These are phyloP conservation scores for Berghia stephanieae DNA, from an alignment of 1,140 invertebrate species.

Conservation along the genomic window DNA sequence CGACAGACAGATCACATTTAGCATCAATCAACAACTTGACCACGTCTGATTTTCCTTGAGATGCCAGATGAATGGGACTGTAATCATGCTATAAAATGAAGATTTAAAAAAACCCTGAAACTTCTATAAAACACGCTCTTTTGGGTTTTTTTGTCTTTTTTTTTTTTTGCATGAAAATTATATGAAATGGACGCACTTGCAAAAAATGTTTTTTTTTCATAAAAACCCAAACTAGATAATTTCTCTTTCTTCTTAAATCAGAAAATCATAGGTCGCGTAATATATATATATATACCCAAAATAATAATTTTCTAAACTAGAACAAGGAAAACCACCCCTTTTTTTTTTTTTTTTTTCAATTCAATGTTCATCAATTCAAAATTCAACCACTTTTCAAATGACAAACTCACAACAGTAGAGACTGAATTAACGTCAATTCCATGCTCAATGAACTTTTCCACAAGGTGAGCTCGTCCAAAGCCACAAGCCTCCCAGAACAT, in stretches of 20 bases:
- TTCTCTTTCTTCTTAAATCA: no score
- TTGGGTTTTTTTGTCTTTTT: no score
- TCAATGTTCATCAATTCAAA: no score
- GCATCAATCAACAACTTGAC: conserved; percentile 63
- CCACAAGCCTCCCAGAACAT: conserved; percentile 67
- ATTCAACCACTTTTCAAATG: no score
- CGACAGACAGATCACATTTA: conserved; percentile 62
- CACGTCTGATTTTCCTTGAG: conserved; percentile 65
- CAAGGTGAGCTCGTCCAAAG: conserved; percentile 60
- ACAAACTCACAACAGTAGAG: conserved; percentile 63
- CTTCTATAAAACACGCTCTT: no score
- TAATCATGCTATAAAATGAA: conserved; percentile 62
- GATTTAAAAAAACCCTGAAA: no score
- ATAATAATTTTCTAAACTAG: background rate
- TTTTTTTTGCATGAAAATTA: no score
- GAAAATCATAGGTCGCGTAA: no score
- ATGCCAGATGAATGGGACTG: conserved; percentile 66
- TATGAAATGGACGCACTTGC: no score
- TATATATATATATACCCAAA: background rate
- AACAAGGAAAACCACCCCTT: background rate
- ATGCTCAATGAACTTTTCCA: conserved; percentile 58
- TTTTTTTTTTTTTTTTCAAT: no score
- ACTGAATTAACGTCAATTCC: conserved; percentile 67
- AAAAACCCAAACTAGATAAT: no score
- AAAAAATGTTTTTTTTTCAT: no score